Evolutionary conservation across 2,888 invertebrate genomes (phyloP).

Genomic region (Acrocyrtus sp.): DNA sequence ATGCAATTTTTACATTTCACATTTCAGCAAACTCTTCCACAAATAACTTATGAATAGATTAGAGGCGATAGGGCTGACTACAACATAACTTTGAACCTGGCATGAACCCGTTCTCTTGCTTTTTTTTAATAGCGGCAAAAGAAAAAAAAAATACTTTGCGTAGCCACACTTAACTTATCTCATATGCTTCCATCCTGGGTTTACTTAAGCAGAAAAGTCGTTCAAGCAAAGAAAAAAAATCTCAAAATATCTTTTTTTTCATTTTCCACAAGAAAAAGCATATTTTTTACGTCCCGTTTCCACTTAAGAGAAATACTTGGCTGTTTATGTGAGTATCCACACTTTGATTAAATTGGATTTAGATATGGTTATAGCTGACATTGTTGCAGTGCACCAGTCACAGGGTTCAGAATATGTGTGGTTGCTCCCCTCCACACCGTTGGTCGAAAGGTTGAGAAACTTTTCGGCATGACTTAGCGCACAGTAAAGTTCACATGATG

Average conservation of each 20-base stretch:
- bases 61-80: too few species aligned
- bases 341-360: background rate
- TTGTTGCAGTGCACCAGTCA: too few species aligned
- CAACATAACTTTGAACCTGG: background rate
- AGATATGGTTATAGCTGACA: background rate
- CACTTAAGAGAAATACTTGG: background rate
- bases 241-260: conserved; percentile 1
- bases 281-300: background rate
- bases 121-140: background rate
- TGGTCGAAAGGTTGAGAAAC: too few species aligned
- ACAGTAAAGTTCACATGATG: too few species aligned
- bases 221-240: background rate
- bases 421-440: too few species aligned
- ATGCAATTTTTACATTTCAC: background rate
- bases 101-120: conserved; percentile 15
- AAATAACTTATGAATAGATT: background rate
- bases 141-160: conserved; percentile 5
- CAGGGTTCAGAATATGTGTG: too few species aligned
- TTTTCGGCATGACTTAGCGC: too few species aligned
- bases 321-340: background rate
- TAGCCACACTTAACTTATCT: conserved; percentile 10
- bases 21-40: background rate
- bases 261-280: conserved; percentile 7
- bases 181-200: conserved; percentile 11
- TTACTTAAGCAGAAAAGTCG: background rate